These are phyloP conservation scores for Drosophila pruinosa DNA, from an alignment of 1,140 invertebrate genomes.

Conservation along the genomic window DNA sequence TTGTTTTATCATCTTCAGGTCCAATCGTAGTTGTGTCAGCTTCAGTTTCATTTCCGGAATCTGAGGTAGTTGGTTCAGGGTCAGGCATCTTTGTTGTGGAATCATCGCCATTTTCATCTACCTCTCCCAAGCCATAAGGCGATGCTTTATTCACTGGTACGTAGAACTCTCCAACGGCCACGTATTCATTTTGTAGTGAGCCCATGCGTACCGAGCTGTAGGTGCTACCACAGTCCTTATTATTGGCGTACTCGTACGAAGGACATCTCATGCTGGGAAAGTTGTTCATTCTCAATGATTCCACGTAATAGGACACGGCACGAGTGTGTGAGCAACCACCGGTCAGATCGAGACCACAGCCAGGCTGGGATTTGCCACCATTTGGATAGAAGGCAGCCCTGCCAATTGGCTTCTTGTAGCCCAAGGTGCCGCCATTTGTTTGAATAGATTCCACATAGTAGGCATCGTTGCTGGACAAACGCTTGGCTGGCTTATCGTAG, in stretches of 20 bases:
- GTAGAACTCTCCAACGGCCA: conserved; percentile 54
- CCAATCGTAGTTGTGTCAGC: not conserved
- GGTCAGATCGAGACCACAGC: conserved; percentile 82
- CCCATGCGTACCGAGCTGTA: conserved; percentile 64
- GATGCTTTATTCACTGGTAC: conserved; percentile 57
- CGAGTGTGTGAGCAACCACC: conserved; percentile 80
- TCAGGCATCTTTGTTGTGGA: not conserved
- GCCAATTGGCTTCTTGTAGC: conserved; percentile 57
- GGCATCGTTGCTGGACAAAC: conserved; percentile 87
- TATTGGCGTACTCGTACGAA: conserved; percentile 40
- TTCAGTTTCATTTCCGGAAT: not conserved
- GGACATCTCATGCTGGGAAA: conserved; percentile 47
- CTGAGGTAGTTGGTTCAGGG: not conserved
- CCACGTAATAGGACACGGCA: conserved; percentile 71
- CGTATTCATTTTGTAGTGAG: conserved; percentile 14
- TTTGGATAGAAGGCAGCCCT: conserved; percentile 59
- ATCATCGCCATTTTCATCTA: not conserved
- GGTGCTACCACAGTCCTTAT: conserved; percentile 55
- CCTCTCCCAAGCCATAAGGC: conserved; percentile 50
- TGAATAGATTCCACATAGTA: conserved; percentile 89
- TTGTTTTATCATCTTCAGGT: not conserved
- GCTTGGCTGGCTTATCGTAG: conserved; percentile 79
- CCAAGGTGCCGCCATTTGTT: conserved; percentile 86
- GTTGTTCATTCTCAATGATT: conserved; percentile 54
- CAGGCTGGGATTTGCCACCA: conserved; percentile 83